These are phyloP conservation scores for Rhabdomys pumilio DNA, from an alignment of 2,797 vertebrate genomes.

Conservation along the genomic window DNA sequence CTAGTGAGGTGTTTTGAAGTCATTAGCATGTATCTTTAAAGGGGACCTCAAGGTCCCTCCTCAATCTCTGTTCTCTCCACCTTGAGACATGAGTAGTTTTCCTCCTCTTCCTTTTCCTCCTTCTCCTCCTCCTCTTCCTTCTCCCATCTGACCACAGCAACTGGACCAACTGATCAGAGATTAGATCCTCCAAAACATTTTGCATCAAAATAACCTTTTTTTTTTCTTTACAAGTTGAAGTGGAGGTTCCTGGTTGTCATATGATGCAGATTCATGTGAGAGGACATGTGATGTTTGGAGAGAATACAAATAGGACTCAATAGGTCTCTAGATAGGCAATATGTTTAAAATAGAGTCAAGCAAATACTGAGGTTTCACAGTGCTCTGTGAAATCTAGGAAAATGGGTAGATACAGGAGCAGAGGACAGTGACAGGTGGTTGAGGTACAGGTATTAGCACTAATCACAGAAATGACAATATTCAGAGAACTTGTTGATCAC, in stretches of 20 bases:
- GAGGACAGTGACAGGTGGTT: too few relatives aligned
- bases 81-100: neutral
- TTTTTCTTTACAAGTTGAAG: neutral
- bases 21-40: neutral
- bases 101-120: too few relatives aligned
- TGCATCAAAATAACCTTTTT: neutral
- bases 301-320: neutral
- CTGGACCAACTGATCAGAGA: neutral
- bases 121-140: neutral
- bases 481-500: accelerated
- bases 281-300: neutral
- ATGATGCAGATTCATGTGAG: neutral
- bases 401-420: accelerated
- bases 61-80: neutral
- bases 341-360: neutral
- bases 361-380: too few relatives aligned
- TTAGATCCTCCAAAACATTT: neutral
- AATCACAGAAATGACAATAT: accelerated
- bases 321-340: neutral
- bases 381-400: too few relatives aligned
- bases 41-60: too few relatives aligned
- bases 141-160: neutral
- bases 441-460: neutral
- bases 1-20: neutral
- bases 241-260: neutral